Percentiles rank a stretch among this genome's conserved stretches.
These are phyloP conservation scores for Pterois miles DNA, from an alignment of 2,797 vertebrate species.

Conservation along the genomic window DNA sequence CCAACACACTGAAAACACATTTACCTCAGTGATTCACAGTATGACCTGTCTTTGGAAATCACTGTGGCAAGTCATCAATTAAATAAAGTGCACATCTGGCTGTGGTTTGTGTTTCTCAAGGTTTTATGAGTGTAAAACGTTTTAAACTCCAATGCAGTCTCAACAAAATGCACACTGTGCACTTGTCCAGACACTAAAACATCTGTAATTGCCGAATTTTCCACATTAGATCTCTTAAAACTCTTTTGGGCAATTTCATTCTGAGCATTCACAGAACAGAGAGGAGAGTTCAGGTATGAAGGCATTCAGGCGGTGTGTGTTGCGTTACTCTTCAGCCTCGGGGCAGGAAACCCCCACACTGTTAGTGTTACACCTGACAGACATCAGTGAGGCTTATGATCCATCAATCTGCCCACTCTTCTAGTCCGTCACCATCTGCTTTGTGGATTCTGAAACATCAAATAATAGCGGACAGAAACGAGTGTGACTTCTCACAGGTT, in stretches of 20 bases:
- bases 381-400: slow-evolving; percentile 48
- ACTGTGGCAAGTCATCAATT: slow-evolving; percentile 32
- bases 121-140: slow-evolving; percentile 41
- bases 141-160: slow-evolving; percentile 2
- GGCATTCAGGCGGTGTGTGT: slow-evolving; percentile 49
- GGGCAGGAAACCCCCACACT: slow-evolving; percentile 51
- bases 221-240: slow-evolving; percentile 10
- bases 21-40: slow-evolving; percentile 44
- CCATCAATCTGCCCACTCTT: slow-evolving; percentile 42
- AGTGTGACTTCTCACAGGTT: not conserved
- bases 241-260: not conserved
- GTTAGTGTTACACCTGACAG: slow-evolving; percentile 64
- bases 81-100: slow-evolving; percentile 55
- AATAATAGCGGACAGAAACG: not conserved
- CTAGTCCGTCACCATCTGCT: slow-evolving; percentile 18
- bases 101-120: slow-evolving; percentile 22
- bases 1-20: slow-evolving; percentile 33
- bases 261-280: slow-evolving; percentile 18
- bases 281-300: not conserved
- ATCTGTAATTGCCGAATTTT: slow-evolving; percentile 25
- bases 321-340: slow-evolving; percentile 42
- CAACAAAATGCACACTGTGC: not conserved
- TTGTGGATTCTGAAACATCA: slow-evolving; percentile 7
- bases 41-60: slow-evolving; percentile 38
- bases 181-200: slow-evolving; percentile 21